These are phyloP conservation scores for Clistopyga incitator DNA, from an alignment of 2,888 invertebrate species.

Conservation along the genomic window DNA sequence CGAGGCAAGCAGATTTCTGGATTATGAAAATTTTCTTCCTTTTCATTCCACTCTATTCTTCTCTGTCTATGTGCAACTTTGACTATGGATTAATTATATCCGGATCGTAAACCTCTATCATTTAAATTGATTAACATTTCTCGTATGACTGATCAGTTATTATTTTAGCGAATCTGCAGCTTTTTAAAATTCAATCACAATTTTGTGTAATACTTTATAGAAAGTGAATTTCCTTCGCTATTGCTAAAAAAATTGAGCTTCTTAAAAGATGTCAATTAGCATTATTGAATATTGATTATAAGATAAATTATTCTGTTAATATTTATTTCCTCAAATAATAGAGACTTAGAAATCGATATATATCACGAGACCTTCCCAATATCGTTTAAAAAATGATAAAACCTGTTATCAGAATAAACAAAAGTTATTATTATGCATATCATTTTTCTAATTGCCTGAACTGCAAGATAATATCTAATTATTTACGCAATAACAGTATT, in stretches of 20 bases:
- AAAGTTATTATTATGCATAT: neutral
- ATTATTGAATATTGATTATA: no score
- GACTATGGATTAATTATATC: constrained; percentile 37
- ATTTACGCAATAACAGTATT: neutral
- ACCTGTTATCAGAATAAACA: neutral
- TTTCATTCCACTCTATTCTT: constrained; percentile 53
- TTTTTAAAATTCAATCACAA: no score
- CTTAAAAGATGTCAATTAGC: no score
- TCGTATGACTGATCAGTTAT: no score
- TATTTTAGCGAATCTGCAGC: no score
- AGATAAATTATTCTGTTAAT: no score
- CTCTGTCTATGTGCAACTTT: constrained; percentile 31
- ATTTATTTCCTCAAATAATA: no score
- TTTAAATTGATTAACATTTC: no score
- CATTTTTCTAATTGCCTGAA: neutral
- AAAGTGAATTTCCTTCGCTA: no score
- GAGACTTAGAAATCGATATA: neutral
- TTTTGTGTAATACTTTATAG: no score
- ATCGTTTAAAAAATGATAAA: constrained; percentile 32
- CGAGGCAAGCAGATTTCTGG: constrained; percentile 14
- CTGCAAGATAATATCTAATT: neutral
- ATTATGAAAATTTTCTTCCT: constrained; percentile 49
- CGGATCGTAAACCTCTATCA: no score
- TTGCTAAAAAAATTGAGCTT: no score
- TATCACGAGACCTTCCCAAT: constrained; percentile 54